Conservation (phyloP, 2,113 vertebrate species). For the Oxyruncus cristatus region DNA sequence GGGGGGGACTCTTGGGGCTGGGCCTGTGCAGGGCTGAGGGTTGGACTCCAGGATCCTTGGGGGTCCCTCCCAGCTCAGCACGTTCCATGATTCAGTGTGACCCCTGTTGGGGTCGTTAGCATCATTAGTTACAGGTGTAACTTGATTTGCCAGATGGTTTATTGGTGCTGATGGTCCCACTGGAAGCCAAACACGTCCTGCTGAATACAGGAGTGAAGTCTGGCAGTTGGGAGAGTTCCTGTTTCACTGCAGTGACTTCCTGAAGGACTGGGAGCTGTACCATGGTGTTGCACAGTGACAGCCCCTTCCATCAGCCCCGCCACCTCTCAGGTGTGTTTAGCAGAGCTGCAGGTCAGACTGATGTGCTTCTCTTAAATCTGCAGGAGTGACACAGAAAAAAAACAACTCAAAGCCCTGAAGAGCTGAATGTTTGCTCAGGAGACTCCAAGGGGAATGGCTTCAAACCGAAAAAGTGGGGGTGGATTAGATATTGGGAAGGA, state of each 20-base stretch:
- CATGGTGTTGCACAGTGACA: neutral
- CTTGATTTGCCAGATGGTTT: neutral
- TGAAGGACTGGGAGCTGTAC: neutral
- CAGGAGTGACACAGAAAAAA: neutral
- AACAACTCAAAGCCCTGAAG: neutral
- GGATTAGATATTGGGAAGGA: neutral
- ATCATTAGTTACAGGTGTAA: neutral
- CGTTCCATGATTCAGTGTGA: neutral
- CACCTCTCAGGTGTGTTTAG: neutral
- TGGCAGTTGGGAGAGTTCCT: neutral
- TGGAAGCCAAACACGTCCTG: neutral
- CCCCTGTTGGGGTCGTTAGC: neutral
- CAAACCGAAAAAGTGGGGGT: neutral
- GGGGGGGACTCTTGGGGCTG: neutral
- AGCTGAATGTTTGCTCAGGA: neutral
- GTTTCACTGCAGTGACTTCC: neutral
- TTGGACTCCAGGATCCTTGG: fast-evolving
- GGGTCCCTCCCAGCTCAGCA: neutral
- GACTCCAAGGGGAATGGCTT: neutral
- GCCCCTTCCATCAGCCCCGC: neutral
- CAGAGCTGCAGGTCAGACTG: neutral
- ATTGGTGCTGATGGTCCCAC: neutral
- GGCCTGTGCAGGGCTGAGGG: neutral
- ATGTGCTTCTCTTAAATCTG: neutral
- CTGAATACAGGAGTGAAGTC: neutral